A percentile compares a stretch with the other conserved stretches of the same genome.
These are phyloP conservation scores for Datnioides undecimradiatus DNA, from an alignment of 2,113 vertebrate species.

Conservation along the genomic window DNA sequence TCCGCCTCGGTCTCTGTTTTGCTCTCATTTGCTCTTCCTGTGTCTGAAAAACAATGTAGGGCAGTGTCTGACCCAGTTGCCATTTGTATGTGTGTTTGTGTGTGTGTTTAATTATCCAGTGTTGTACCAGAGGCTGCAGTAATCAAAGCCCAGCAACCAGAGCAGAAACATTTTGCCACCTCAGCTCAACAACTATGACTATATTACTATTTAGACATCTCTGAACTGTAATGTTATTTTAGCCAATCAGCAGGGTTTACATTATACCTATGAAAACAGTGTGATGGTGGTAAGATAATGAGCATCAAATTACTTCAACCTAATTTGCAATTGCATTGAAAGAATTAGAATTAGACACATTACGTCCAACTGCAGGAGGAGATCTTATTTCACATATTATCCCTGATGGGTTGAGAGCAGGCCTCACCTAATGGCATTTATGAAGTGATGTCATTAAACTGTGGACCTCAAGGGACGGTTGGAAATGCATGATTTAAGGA, in stretches of 20 bases:
- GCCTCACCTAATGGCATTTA: slow-evolving; percentile 25
- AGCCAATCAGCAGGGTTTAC: neutral
- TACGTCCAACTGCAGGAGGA: neutral
- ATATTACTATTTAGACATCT: slow-evolving; percentile 40
- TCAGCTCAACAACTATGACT: slow-evolving; percentile 60
- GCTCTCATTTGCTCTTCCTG: slow-evolving; percentile 69
- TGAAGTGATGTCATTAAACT: neutral
- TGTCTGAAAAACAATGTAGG: slow-evolving; percentile 79
- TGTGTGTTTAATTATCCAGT: slow-evolving; percentile 76
- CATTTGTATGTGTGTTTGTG: slow-evolving; percentile 51
- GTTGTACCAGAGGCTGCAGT: slow-evolving; percentile 63
- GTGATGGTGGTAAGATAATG: neutral
- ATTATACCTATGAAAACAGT: neutral
- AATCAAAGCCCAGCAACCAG: slow-evolving; percentile 71
- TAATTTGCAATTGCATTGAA: neutral
- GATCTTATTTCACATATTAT: slow-evolving; percentile 2
- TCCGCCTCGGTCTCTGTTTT: slow-evolving; percentile 42
- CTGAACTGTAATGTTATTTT: slow-evolving; percentile 15
- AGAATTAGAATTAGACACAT: neutral
- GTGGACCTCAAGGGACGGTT: neutral
- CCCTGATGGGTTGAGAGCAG: neutral
- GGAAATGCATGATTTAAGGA: slow-evolving; percentile 3
- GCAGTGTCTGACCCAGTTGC: slow-evolving; percentile 82
- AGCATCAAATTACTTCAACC: neutral
- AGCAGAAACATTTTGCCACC: slow-evolving; percentile 59